phyloP scores from a whole-genome alignment of 2,113 vertebrate species.

The Prionailurus viverrinus region DNA sequence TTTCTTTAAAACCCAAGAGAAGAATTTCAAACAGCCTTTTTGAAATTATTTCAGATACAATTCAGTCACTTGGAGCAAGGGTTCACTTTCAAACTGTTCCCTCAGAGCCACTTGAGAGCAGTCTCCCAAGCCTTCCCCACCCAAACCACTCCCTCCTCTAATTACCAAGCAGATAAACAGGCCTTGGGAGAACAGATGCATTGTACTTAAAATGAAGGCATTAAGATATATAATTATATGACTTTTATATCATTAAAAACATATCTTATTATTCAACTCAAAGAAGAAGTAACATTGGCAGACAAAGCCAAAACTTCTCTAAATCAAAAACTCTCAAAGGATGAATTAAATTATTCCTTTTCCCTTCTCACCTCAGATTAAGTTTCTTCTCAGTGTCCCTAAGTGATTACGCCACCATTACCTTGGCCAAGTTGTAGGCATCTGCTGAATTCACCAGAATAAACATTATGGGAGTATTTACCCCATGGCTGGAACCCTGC shows the following conservation, averaged over 20 bases:
- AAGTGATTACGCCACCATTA: neutral
- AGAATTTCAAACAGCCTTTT: conserved; percentile 40
- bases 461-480: neutral
- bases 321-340: conserved; percentile 4
- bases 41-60: conserved; percentile 6
- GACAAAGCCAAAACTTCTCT: neutral
- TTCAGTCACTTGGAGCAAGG: neutral
- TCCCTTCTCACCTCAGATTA: neutral
- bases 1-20: neutral
- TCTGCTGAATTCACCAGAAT: neutral
- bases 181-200: neutral
- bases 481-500: neutral
- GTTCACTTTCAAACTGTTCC: neutral
- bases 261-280: conserved; percentile 41
- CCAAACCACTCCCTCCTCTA: neutral
- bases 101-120: neutral
- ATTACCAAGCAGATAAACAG: neutral
- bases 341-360: neutral
- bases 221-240: neutral
- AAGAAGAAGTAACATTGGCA: neutral
- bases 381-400: neutral
- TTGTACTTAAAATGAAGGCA: neutral
- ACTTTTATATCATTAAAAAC: neutral
- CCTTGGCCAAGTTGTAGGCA: neutral
- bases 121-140: neutral